phyloP scores from a whole-genome alignment of 2,888 invertebrate genomes.

The Coecobrya sp. region DNA sequence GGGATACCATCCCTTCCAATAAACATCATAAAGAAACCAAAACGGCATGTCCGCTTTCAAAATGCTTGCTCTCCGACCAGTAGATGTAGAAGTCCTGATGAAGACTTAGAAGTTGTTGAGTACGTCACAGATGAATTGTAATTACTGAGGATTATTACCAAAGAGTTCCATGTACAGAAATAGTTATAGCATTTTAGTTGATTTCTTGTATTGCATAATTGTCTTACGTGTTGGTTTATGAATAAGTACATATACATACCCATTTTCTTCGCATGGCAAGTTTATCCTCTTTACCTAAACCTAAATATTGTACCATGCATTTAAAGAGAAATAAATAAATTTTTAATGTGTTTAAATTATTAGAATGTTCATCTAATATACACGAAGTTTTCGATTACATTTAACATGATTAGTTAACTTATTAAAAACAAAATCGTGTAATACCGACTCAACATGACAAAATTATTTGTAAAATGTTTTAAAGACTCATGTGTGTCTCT shows the following conservation, averaged over 20 bases:
- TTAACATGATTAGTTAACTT: neutral
- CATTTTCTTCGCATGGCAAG: neutral
- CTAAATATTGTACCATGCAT: neutral
- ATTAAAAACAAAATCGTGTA: neutral
- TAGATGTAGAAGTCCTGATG: constrained; percentile 76
- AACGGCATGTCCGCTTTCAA: constrained; percentile 83
- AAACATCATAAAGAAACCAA: constrained; percentile 67
- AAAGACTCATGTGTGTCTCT: too few relatives aligned
- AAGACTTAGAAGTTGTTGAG: constrained; percentile 83
- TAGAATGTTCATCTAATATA: neutral
- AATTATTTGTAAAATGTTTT: too few relatives aligned
- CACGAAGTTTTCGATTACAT: neutral
- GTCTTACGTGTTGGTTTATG: neutral
- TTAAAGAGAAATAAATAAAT: neutral
- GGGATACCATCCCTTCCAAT: constrained; percentile 46
- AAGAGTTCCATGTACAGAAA: constrained; percentile 40
- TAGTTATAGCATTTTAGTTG: neutral
- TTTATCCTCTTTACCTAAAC: neutral
- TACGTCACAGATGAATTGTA: constrained; percentile 82
- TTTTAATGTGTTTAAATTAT: neutral
- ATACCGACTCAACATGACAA: too few relatives aligned
- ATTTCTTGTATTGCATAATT: neutral
- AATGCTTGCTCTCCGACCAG: constrained; percentile 75
- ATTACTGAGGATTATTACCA: constrained; percentile 23
- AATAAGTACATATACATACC: neutral